Percentiles rank a stretch among this genome's conserved stretches.
Conservation (phyloP, 2,888 invertebrate species). For the Tenodera sinensis region DNA sequence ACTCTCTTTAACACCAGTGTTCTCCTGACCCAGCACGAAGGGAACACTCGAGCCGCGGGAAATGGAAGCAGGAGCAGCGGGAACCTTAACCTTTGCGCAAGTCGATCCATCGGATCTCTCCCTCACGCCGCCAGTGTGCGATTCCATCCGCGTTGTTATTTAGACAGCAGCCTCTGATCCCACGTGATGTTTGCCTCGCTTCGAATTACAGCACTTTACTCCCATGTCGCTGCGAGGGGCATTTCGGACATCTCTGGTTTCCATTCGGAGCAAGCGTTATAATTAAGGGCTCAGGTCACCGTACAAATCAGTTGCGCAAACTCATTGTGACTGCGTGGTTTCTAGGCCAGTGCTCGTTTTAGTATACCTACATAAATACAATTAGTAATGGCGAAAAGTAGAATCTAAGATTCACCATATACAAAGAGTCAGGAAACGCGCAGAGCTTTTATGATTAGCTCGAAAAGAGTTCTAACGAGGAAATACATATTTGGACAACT, state of each 20-base stretch:
- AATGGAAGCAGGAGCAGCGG: background rate
- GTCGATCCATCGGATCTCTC: background rate
- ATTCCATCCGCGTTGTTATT: background rate
- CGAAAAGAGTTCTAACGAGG: too few relatives aligned
- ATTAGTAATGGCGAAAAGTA: too few relatives aligned
- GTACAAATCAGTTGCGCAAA: background rate
- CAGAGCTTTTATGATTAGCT: too few relatives aligned
- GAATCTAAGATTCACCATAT: too few relatives aligned
- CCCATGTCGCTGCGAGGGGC: background rate
- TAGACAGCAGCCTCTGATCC: background rate
- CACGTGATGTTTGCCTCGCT: background rate
- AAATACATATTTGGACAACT: too few relatives aligned
- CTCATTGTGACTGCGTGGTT: background rate
- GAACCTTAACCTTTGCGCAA: background rate
- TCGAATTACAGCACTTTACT: background rate
- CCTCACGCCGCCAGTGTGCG: background rate
- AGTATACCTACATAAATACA: too few relatives aligned
- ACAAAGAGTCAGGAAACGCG: too few relatives aligned
- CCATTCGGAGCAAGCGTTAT: background rate
- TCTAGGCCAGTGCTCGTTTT: background rate
- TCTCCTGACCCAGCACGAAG: background rate
- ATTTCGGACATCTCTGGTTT: background rate
- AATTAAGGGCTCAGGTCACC: background rate
- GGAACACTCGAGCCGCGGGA: background rate
- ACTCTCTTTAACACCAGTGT: background rate